These are phyloP conservation scores for Pyrocephalus nanus DNA, from an alignment of 2,797 vertebrate genomes.

Conservation along the genomic window DNA sequence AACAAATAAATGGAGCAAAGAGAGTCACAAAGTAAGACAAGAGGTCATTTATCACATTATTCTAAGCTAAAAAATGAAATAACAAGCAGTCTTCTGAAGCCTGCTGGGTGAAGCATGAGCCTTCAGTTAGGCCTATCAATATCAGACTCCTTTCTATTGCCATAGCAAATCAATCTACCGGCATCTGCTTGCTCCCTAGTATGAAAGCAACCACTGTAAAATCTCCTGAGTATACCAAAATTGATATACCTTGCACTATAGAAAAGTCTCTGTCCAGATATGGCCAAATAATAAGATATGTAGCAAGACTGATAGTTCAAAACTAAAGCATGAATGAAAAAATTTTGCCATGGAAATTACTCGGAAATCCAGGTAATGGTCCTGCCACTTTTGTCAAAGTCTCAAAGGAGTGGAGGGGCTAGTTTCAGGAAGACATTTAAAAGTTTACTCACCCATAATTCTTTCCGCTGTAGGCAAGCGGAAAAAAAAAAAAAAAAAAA, in stretches of 20 bases:
- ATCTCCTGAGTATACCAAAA: neutral
- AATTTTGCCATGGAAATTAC: neutral
- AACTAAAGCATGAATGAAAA: neutral
- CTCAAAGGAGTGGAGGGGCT: neutral
- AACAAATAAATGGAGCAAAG: slow-evolving; percentile 51
- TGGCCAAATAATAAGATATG: neutral
- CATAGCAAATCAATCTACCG: neutral
- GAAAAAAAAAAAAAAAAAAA: neutral
- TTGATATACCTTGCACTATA: neutral
- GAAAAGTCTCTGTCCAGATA: neutral
- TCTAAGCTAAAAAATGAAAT: slow-evolving; percentile 26
- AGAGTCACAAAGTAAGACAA: slow-evolving; percentile 19
- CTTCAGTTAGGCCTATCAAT: neutral
- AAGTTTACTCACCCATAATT: neutral
- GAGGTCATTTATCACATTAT: slow-evolving; percentile 53
- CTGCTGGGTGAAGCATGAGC: neutral
- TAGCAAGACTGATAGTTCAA: neutral
- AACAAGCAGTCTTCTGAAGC: neutral
- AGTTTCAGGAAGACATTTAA: neutral
- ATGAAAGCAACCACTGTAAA: neutral
- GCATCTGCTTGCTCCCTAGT: neutral
- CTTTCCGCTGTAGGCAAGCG: neutral
- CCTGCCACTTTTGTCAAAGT: neutral
- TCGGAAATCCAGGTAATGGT: neutral
- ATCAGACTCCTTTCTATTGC: neutral